Conservation (phyloP, 2,113 vertebrate genomes). For the Lanius collurio region DNA sequence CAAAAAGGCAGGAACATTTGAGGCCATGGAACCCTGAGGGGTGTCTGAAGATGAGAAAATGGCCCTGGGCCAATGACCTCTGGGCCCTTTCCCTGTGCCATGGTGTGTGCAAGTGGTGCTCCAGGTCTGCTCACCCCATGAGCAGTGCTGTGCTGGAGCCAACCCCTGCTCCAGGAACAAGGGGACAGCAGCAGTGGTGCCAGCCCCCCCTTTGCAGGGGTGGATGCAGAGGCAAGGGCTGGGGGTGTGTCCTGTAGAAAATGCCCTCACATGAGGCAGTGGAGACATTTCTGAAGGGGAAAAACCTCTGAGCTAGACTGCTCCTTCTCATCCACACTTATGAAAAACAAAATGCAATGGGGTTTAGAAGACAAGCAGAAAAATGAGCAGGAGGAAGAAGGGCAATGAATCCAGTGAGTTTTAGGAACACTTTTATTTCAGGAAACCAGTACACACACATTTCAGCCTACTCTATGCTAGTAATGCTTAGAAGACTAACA, state of each 20-base stretch:
- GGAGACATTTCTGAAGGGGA: background rate
- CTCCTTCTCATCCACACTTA: background rate
- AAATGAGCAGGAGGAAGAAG: background rate
- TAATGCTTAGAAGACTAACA: background rate
- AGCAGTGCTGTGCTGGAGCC: background rate
- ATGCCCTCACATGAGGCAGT: background rate
- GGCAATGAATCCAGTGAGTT: background rate
- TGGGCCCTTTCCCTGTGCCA: background rate
- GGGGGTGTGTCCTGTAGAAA: background rate
- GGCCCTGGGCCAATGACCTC: background rate
- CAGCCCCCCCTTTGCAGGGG: rapidly evolving
- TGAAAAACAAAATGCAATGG: background rate
- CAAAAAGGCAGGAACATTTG: background rate
- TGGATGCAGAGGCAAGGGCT: background rate
- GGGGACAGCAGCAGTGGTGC: background rate
- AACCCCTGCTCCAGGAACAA: background rate
- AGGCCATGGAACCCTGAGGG: background rate
- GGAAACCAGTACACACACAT: background rate
- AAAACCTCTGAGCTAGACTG: background rate
- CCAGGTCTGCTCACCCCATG: background rate
- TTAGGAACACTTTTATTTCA: background rate
- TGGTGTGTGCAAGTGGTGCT: background rate
- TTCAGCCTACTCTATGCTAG: background rate
- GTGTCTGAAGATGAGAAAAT: background rate
- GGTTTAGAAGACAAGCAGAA: background rate